Percentiles rank a stretch among this genome's conserved stretches.
These are phyloP conservation scores for Pavo muticus DNA, from an alignment of 2,113 vertebrate genomes.

Conservation along the genomic window DNA sequence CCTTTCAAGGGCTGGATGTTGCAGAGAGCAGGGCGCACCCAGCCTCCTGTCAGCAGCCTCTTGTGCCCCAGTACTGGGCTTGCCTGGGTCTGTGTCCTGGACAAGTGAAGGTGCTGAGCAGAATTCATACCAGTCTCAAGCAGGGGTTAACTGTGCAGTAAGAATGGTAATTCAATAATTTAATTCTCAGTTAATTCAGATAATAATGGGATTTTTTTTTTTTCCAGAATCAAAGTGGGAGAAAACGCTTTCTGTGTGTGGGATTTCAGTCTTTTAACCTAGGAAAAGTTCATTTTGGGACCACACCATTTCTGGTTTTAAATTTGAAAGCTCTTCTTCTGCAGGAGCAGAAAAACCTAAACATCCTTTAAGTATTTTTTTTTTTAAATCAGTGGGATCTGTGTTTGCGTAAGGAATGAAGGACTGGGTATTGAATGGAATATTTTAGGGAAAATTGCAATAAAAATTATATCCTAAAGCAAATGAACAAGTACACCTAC, in stretches of 20 bases:
- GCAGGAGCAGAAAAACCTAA: background rate
- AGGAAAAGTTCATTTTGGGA: conserved; percentile 1
- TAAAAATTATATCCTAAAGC: background rate
- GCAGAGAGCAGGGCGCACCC: background rate
- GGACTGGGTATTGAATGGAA: background rate
- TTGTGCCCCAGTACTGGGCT: background rate
- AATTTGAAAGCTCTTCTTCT: conserved; percentile 1
- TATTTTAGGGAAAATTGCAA: background rate
- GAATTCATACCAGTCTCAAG: background rate
- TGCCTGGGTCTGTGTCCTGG: background rate
- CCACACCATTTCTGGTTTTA: background rate
- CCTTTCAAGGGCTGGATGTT: background rate
- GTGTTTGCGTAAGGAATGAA: conserved; percentile 5
- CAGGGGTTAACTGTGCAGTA: background rate
- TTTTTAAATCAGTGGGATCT: background rate
- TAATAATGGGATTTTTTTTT: background rate
- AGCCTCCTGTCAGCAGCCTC: background rate
- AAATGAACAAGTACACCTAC: background rate
- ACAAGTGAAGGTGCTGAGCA: background rate
- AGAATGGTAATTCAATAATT: background rate
- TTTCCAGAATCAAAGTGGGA: background rate
- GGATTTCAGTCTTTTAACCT: background rate
- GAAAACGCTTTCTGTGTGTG: background rate
- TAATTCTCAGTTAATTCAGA: background rate
- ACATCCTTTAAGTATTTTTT: background rate